Conservation (phyloP, 64 coral and sea anemone species). For the Pocillopora damicornis region DNA sequence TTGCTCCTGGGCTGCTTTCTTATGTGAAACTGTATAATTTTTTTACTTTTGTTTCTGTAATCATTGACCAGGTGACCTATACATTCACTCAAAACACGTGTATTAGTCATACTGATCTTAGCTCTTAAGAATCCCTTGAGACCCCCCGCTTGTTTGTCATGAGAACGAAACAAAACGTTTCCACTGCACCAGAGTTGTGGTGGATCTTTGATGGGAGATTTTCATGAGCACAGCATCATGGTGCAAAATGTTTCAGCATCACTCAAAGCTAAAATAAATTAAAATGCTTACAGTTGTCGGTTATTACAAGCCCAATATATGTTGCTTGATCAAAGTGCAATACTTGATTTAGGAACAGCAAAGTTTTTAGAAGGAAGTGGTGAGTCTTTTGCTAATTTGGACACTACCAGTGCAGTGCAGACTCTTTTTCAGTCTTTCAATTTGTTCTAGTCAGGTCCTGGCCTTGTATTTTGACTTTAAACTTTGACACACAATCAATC, state of each 20-base stretch:
- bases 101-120: too few relatives aligned
- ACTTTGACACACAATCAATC: conserved; percentile 8
- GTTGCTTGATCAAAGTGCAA: conserved; percentile 10
- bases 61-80: too few relatives aligned
- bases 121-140: too few relatives aligned
- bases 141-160: too few relatives aligned
- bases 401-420: conserved; percentile 3
- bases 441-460: background rate
- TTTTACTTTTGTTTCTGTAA: too few relatives aligned
- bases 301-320: conserved; percentile 5
- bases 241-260: conserved; percentile 27
- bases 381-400: conserved; percentile 23
- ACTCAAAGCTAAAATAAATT: background rate
- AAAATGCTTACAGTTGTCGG: background rate
- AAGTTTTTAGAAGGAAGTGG: conserved; percentile 7
- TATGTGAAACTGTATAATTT: too few relatives aligned
- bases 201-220: too few relatives aligned
- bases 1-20: too few relatives aligned
- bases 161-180: background rate
- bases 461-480: conserved; percentile 15
- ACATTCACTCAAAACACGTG: too few relatives aligned
- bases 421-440: conserved; percentile 5
- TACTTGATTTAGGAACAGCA: background rate
- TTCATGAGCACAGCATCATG: conserved; percentile 33
- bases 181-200: background rate